Evolutionary conservation across 2,888 invertebrate species (phyloP).

Genomic region (Meganola albula): DNA sequence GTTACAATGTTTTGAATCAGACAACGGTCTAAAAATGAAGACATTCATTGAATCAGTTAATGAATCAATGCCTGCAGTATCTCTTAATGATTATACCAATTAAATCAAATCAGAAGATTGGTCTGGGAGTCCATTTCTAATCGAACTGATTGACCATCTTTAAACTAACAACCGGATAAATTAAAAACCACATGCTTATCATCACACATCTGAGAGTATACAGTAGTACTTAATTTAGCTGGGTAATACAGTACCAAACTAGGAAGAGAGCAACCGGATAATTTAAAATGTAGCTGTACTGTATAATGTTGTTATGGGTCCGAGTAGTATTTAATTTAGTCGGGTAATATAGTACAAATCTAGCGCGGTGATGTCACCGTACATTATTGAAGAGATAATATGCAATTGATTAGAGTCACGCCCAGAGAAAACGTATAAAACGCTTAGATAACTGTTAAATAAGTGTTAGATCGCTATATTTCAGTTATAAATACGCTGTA

Average conservation of each 20-base stretch:
- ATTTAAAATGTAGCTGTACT: constrained; percentile 14
- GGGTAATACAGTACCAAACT: constrained; percentile 52
- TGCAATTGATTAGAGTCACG: constrained; percentile 59
- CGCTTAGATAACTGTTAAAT: constrained; percentile 10
- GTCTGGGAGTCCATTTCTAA: not conserved
- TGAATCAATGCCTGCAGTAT: not conserved
- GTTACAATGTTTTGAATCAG: no score
- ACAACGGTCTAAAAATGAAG: constrained; percentile 4
- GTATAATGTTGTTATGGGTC: not conserved
- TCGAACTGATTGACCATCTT: no score
- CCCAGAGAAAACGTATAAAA: constrained; percentile 42
- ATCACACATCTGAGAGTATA: not conserved
- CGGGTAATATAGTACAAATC: constrained; percentile 51
- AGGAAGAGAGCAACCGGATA: constrained; percentile 28
- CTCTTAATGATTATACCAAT: constrained; percentile 9
- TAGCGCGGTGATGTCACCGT: constrained; percentile 63
- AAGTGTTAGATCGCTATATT: constrained; percentile 7
- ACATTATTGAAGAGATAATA: constrained; percentile 58
- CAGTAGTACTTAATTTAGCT: constrained; percentile 30
- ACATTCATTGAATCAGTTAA: not conserved
- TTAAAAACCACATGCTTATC: constrained; percentile 12
- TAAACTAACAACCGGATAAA: constrained; percentile 19
- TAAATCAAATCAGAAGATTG: constrained; percentile 20
- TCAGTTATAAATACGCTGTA: constrained; percentile 1
- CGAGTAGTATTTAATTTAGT: constrained; percentile 27